phyloP scores from a whole-genome alignment of 2,888 invertebrate species.

The Ceramica pisi region DNA sequence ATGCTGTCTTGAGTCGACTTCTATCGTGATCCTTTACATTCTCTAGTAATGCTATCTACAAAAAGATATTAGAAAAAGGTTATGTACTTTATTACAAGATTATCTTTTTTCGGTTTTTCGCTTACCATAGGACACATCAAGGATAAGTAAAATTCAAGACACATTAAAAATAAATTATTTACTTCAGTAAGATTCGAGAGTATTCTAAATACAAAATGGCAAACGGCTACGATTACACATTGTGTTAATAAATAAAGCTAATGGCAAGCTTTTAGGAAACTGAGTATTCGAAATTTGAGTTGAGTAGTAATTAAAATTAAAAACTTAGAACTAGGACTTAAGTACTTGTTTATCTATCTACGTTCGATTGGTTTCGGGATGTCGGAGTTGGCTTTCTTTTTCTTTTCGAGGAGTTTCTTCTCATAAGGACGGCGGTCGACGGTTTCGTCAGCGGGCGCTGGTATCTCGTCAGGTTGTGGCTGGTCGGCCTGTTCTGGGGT shows the following conservation, averaged over 20 bases:
- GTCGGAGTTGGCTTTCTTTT: conserved; percentile 81
- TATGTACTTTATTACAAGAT: too few species aligned
- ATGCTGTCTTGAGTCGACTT: too few species aligned
- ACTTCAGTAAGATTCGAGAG: conserved; percentile 50
- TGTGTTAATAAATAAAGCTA: conserved; percentile 67
- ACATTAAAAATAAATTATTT: conserved; percentile 64
- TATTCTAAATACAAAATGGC: conserved; percentile 59
- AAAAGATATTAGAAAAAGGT: too few species aligned
- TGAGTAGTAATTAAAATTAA: conserved; percentile 54
- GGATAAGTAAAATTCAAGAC: conserved; percentile 9
- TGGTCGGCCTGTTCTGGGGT: conserved; percentile 78
- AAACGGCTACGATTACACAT: conserved; percentile 58
- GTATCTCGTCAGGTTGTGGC: conserved; percentile 73
- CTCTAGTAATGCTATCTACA: too few species aligned
- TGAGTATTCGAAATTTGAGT: conserved; percentile 62
- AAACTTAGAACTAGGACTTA: conserved; percentile 58
- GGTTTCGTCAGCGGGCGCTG: conserved; percentile 67
- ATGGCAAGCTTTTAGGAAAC: conserved; percentile 64
- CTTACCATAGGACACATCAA: neutral
- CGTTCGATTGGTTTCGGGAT: conserved; percentile 80
- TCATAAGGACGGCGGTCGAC: conserved; percentile 81
- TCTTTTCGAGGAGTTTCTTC: conserved; percentile 82
- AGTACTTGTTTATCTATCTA: conserved; percentile 74
- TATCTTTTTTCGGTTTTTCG: too few species aligned
- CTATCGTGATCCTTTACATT: too few species aligned